These are phyloP conservation scores for Ceratina japonica DNA, from an alignment of 1,140 invertebrate species.

Conservation along the genomic window DNA sequence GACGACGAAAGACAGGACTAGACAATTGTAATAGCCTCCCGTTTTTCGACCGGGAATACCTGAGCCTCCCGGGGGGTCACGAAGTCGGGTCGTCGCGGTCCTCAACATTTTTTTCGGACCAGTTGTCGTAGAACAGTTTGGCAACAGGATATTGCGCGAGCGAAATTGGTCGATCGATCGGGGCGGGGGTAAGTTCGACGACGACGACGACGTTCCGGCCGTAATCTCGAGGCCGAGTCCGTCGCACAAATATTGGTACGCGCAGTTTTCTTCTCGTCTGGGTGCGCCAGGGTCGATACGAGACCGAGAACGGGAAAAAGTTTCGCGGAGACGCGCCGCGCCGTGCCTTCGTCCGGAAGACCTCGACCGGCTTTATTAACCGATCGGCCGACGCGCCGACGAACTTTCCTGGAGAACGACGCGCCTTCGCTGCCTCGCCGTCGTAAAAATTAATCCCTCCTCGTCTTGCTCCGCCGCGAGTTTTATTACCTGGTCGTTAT, in stretches of 20 bases:
- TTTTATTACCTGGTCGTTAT: constrained; percentile 12
- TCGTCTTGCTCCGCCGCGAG: not conserved
- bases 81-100: too few relatives aligned
- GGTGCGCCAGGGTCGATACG: not conserved
- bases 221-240: constrained; percentile 47
- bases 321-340: not conserved
- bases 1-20: too few relatives aligned
- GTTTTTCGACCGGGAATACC: too few relatives aligned
- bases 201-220: not conserved
- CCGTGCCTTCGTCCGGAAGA: too few relatives aligned
- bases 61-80: too few relatives aligned
- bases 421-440: too few relatives aligned
- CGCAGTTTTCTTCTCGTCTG: constrained; percentile 29
- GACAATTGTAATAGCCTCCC: too few relatives aligned
- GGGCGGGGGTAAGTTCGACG: not conserved
- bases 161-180: not conserved
- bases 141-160: not conserved
- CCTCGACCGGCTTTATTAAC: not conserved
- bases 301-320: constrained; percentile 31
- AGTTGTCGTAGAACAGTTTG: too few relatives aligned
- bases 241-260: constrained; percentile 50
- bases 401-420: not conserved
- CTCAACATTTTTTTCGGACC: too few relatives aligned
- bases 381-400: not conserved
- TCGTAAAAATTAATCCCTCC: not conserved